A percentile compares a stretch with the other conserved stretches of the same genome.
Evolutionary conservation across 2,888 invertebrate genomes (phyloP).

Genomic region (Ctenicera cuprea): DNA sequence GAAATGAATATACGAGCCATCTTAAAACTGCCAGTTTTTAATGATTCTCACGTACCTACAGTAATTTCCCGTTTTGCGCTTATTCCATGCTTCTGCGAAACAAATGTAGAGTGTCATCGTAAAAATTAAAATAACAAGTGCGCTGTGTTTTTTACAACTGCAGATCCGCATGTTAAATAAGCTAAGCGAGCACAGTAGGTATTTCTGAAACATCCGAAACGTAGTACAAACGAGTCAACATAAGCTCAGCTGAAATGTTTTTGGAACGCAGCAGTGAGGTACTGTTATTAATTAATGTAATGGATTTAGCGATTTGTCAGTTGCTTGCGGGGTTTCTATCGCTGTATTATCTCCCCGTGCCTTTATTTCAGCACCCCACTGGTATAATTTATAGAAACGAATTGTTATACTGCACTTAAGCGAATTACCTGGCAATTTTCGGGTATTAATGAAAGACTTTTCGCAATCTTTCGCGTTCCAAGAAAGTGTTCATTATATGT

Average conservation of each 20-base stretch:
- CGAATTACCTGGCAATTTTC: conserved; percentile 42
- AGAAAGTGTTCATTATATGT: neutral
- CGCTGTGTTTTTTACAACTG: neutral
- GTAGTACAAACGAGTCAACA: conserved; percentile 14
- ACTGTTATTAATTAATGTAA: conserved; percentile 61
- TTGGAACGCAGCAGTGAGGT: conserved; percentile 34
- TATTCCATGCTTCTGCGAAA: neutral
- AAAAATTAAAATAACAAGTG: conserved; percentile 17
- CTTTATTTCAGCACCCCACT: conserved; percentile 42
- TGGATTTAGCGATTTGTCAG: conserved; percentile 60
- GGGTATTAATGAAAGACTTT: conserved; percentile 18
- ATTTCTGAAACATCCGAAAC: conserved; percentile 17
- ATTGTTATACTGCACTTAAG: conserved; percentile 42
- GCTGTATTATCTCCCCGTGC: conserved; percentile 39
- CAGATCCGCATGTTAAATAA: conserved; percentile 20
- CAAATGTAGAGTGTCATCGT: neutral
- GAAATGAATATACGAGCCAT: no score
- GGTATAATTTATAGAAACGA: conserved; percentile 43
- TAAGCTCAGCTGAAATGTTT: conserved; percentile 5
- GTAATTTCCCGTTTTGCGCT: no score
- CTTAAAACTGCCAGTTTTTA: no score
- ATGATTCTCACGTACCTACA: no score
- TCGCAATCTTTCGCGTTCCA: conserved; percentile 18
- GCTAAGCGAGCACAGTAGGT: conserved; percentile 18
- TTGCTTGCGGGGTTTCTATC: conserved; percentile 51